A percentile compares a stretch with the other conserved stretches of the same genome.
Evolutionary conservation across 2,113 vertebrate genomes (phyloP).

Genomic region (Athene cunicularia): DNA sequence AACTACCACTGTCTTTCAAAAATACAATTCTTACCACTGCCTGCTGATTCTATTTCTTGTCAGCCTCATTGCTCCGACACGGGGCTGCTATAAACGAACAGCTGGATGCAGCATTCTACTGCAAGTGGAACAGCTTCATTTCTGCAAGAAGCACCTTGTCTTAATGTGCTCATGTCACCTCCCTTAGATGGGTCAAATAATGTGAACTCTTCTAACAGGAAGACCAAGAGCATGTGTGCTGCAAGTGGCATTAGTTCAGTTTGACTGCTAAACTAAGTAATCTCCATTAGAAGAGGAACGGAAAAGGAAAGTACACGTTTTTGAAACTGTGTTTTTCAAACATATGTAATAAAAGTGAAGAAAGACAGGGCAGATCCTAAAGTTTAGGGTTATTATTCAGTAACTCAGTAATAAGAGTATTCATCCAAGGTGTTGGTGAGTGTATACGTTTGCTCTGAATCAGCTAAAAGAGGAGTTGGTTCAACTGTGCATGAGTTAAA

Average conservation of each 20-base stretch:
- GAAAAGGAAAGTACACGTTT: background rate
- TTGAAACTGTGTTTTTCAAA: background rate
- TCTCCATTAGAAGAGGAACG: background rate
- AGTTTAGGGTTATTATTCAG: background rate
- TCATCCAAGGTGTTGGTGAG: background rate
- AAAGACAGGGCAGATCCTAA: background rate
- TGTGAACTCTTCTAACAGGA: background rate
- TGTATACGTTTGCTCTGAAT: background rate
- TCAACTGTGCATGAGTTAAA: background rate
- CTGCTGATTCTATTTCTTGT: slow-evolving; percentile 38
- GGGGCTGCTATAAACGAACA: background rate
- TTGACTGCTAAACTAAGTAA: background rate
- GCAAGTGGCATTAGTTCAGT: background rate
- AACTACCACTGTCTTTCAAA: slow-evolving; percentile 1
- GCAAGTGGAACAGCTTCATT: background rate
- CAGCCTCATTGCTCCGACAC: background rate
- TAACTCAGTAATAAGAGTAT: background rate
- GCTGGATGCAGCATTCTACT: background rate
- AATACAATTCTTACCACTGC: background rate
- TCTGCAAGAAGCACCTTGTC: background rate
- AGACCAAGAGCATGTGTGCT: background rate
- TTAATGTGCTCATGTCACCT: background rate
- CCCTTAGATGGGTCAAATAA: background rate
- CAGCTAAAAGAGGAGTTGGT: background rate
- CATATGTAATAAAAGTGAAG: background rate